Base-by-base conservation (phyloP, 2,113 vertebrate species). In the Canis aureus region DNA sequence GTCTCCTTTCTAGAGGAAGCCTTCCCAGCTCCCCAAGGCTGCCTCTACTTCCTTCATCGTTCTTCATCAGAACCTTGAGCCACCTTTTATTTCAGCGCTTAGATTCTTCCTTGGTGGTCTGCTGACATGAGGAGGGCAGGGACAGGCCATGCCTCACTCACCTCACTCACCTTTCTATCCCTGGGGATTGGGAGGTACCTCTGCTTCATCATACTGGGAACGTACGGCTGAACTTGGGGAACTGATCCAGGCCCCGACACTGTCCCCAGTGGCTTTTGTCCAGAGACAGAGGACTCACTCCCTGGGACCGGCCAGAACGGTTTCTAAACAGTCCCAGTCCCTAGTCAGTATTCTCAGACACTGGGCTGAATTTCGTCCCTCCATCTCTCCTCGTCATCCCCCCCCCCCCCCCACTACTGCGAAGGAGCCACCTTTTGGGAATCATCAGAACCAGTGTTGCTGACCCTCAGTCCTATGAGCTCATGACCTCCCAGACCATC, bases 101-200 rank as follows among this genome's bases (percentile, higher is more conserved):
- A 2, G 19, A 22, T 53, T 35, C 43, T 67, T 49, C 32, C 9
- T 0, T 27, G 11, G 12, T 2, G 51, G 32, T 5, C 23, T 53
- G 60, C 3, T 5, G 60, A 2, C 2, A 3, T 1, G 23, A 20
- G 38, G 4, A 9, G 27, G 69, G 49, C 15, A 8, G 69, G 59
- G 1, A 0, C 29, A 4, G 66, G 12, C 27, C 19, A 0, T 7
- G 2, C 71, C 71, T 53, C 27, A 0, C 81, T 67, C 12, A 15
- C 3, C 53, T 16, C 27, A 1, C 81, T 67, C 17, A 15, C 3
- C 53, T 16, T 51, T 12, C 27, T 8, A 4, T 12, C 32, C 1
- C 35, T 8, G 27, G 27, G 62, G 22, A 23, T 4, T 1, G 5
- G 32, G 32, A 2, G 0, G 4, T 11, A 5, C 22, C 0, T 32